Percentiles rank a stretch among this genome's conserved stretches.
These are phyloP conservation scores for Holothuria glaberrima DNA, from an alignment of 35 echinoderm and acorn worm genomes.

Conservation along the genomic window DNA sequence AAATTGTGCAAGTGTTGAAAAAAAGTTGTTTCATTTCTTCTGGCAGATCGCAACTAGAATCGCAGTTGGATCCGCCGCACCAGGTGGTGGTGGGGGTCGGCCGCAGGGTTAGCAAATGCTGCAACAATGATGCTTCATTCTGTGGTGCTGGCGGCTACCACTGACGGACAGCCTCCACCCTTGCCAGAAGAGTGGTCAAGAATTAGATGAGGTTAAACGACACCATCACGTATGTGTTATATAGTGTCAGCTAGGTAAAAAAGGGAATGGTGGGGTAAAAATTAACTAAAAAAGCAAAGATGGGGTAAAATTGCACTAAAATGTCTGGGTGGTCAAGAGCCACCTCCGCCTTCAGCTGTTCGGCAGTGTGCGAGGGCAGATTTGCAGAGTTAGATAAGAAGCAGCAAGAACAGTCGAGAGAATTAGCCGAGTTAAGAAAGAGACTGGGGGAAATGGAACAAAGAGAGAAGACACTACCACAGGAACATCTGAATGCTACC, in stretches of 20 bases:
- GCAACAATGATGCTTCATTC: neutral
- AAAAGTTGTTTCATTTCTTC: no score
- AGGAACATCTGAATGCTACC: neutral
- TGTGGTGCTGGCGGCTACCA: neutral
- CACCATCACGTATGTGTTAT: no score
- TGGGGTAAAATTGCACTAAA: no score
- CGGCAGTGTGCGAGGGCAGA: neutral
- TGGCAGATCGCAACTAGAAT: neutral
- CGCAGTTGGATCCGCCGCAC: neutral
- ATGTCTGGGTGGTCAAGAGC: no score
- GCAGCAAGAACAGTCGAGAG: neutral
- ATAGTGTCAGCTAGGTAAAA: no score
- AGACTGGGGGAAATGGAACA: neutral
- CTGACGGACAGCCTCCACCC: neutral
- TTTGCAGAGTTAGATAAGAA: neutral
- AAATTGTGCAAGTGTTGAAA: no score
- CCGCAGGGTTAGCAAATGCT: neutral
- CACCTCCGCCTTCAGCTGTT: neutral
- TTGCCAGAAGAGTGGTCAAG: constrained; percentile 12
- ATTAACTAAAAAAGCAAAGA: no score
- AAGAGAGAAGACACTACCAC: neutral
- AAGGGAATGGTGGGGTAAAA: no score
- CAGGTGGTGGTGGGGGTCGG: neutral
- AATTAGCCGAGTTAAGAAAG: neutral
- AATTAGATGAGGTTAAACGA: no score